Conservation (phyloP, 2,888 invertebrate species). For the Tanytarsus gracilentus region DNA sequence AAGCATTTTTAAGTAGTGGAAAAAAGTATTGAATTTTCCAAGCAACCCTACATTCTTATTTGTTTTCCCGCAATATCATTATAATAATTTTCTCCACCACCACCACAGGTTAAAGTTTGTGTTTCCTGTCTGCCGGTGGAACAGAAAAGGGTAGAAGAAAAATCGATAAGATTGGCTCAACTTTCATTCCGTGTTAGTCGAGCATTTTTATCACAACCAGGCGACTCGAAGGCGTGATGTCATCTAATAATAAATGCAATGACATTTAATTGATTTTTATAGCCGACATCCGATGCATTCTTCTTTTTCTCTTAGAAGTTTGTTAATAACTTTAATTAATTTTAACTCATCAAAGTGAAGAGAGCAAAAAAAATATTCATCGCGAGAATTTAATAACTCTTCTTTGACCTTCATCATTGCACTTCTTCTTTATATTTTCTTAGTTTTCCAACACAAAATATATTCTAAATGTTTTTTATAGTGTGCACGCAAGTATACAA, state of each 20-base stretch:
- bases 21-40: not conserved
- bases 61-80: not conserved
- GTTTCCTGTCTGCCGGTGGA: constrained; percentile 4
- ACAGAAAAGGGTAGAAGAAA: not conserved
- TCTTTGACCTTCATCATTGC: too few species aligned
- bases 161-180: not conserved
- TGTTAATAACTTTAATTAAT: not conserved
- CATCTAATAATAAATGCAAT: not conserved
- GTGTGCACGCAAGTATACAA: too few species aligned
- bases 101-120: constrained; percentile 5
- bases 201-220: not conserved
- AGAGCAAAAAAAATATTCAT: too few species aligned
- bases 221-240: not conserved
- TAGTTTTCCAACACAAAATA: too few species aligned
- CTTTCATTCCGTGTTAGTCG: not conserved
- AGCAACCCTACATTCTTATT: not conserved
- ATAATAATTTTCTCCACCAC: not conserved
- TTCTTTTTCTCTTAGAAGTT: not conserved
- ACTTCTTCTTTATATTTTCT: too few species aligned
- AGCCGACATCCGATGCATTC: too few species aligned
- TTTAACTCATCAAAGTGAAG: not conserved
- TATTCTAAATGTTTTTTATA: too few species aligned
- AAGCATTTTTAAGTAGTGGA: not conserved
- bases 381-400: too few species aligned
- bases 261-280: not conserved